phyloP scores from a whole-genome alignment of 2,113 vertebrate genomes.

The Hippocampus barbouri region DNA sequence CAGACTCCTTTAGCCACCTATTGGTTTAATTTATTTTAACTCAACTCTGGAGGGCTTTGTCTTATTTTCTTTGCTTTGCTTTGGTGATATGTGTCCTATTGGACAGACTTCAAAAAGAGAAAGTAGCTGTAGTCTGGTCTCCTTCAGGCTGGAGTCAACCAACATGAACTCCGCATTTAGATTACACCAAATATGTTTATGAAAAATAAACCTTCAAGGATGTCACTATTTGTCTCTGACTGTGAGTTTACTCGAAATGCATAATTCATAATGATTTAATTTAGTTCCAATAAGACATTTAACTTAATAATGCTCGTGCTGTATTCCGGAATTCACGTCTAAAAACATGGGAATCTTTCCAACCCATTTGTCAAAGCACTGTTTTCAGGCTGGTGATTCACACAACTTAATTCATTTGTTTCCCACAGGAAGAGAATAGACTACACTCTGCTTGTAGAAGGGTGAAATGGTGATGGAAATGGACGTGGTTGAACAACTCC shows the following conservation, averaged over 20 bases:
- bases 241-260: not conserved
- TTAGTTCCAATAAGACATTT: not conserved
- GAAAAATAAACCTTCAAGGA: constrained; percentile 59
- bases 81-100: constrained; percentile 22
- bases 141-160: not conserved
- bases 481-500: constrained; percentile 47
- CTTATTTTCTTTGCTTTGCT: constrained; percentile 8
- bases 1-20: constrained; percentile 24
- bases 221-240: constrained; percentile 19
- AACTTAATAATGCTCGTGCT: not conserved
- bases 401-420: constrained; percentile 33
- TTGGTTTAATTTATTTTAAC: constrained; percentile 38
- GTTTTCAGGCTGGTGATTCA: constrained; percentile 37
- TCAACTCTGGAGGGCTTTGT: constrained; percentile 28
- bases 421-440: constrained; percentile 34
- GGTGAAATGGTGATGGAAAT: constrained; percentile 15
- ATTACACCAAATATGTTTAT: constrained; percentile 45
- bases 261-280: not conserved
- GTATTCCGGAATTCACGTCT: constrained; percentile 10
- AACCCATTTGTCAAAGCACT: constrained; percentile 9
- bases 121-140: constrained; percentile 29
- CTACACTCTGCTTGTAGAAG: constrained; percentile 15
- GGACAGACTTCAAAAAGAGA: constrained; percentile 16
- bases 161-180: constrained; percentile 2
- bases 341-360: constrained; percentile 1